Evolutionary conservation across 2,888 invertebrate genomes (phyloP), one percentile per base, ranked within the genome.

Genomic region (Cerceris ruficornis): DNA sequence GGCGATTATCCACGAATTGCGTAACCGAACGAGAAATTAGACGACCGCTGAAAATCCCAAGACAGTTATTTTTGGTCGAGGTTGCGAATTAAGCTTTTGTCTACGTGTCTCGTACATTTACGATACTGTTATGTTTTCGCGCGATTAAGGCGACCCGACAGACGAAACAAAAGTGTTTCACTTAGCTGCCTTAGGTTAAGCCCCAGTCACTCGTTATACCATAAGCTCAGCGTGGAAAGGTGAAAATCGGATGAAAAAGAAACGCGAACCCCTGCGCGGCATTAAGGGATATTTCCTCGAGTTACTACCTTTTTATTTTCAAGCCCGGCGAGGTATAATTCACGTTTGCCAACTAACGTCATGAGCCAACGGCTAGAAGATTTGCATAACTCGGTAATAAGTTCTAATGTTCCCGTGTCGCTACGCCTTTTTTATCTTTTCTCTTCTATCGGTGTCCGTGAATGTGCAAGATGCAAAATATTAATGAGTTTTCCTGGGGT

Each of bases 21-120:
- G 54, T 77, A 78, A 58, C 60, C 69, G 71, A 83, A 84, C 69
- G 81, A 82, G 83, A 78, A 85, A 87, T 84, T 83, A 83, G 82
- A 67, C 68, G 72, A 67, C 55, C 72, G 55, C 61, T 61, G 80
- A 82, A 83, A 86, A 87, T 88, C 85, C 82, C 80, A 69, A 15
- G 74, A 79, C 57, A 75, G 76, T 77, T 79, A 79, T 86, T 85
- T 54, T 59, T 61, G 69, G 60, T 57, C 50, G 57, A 55, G 61
- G 69, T 74, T 55, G 50, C 69, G 69, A 85, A 82, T 83, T 74
- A 83, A 84, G 64, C 68, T 43, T 70, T 50, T 50, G 46, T 57
- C 66, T 69, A 64, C 59, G 73, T 28, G 58, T 62, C 57, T 74
- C 42, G 69, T 11, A 67, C 80, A 60, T 85, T 85, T 80, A 85